Evolutionary conservation across 2,888 invertebrate species (phyloP), one percentile per base, ranked within the genome.

Genomic region (Mythimna vitellina): DNA sequence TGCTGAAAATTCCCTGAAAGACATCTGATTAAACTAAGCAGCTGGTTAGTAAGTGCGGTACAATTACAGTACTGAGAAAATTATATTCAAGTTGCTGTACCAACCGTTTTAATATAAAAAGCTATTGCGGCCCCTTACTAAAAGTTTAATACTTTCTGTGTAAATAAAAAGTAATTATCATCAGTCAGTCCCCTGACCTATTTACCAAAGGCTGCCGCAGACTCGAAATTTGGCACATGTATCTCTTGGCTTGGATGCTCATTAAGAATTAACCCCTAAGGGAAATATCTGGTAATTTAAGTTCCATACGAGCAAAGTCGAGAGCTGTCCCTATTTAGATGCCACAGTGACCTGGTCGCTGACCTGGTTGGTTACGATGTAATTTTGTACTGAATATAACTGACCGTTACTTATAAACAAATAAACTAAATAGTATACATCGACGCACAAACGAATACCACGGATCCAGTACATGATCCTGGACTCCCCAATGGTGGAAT

Each of bases 211-310:
- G 35, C 46, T 17, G 51, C 25, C 25, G 22, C 22, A 17, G 38
- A n/a, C 17, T 61, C 22, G 25, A 74, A 67, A 62, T 51, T 35
- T 25, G 56, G 42, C 32, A 76, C 38, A 62, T 20, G 51, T 25
- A 62, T 12, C 51, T n/a, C 29, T 12, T 35, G 20, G 32, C 58
- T 46, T 32, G 12, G 49, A 51, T 42, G 17, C 49, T 62, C 25
- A 76, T 76, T 62, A 69, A 62, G 46, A 76, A 76, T 69, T 51
- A 76, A 69, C 25, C 29, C 70, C 14, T 46, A 35, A 53, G 70
- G 76, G 62, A 77, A 75, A 77, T 62, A 62, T 68, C 53, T 46
- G 35, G 42, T 76, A 69, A 74, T 76, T 76, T 76, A 62, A 76
- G 70, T 70, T 62, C 32, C 42, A 61, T 69, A 25, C 8, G 32